Evolutionary conservation across 2,797 vertebrate species (phyloP).

Genomic region (Neopelma chrysocephalum): DNA sequence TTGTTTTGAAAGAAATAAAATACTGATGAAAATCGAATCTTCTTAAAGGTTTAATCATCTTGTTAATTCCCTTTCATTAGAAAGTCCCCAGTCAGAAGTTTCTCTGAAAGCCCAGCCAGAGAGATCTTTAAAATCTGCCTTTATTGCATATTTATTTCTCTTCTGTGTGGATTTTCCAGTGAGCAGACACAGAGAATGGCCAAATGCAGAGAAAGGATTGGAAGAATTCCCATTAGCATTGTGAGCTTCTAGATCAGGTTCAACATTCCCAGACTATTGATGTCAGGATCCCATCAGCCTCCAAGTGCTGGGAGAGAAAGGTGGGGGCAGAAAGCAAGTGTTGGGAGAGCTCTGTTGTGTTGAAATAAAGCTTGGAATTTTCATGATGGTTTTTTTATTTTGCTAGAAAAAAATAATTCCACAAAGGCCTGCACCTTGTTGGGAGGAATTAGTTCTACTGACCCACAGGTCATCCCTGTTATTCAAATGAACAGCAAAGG

Average conservation of each 20-base stretch:
- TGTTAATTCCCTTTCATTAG: conserved; percentile 60
- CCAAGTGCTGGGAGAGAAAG: rapidly evolving
- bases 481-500: neutral
- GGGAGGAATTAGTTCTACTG: neutral
- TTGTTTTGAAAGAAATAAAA: conserved; percentile 2
- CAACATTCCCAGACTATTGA: neutral
- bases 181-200: neutral
- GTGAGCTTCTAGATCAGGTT: neutral
- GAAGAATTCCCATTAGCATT: neutral
- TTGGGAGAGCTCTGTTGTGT: neutral
- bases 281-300: neutral
- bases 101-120: conserved; percentile 20
- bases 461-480: neutral
- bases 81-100: conserved; percentile 43
- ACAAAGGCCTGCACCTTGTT: neutral
- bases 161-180: neutral
- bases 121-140: conserved; percentile 16
- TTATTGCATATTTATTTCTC: neutral
- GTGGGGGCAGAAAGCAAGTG: neutral
- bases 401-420: neutral
- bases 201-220: neutral
- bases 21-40: neutral
- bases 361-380: neutral
- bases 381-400: neutral
- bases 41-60: conserved; percentile 51